Percentiles rank a stretch among this genome's conserved stretches.
Evolutionary conservation across 2,888 invertebrate genomes (phyloP).

Genomic region (Thysanoteuthis rhombus): DNA sequence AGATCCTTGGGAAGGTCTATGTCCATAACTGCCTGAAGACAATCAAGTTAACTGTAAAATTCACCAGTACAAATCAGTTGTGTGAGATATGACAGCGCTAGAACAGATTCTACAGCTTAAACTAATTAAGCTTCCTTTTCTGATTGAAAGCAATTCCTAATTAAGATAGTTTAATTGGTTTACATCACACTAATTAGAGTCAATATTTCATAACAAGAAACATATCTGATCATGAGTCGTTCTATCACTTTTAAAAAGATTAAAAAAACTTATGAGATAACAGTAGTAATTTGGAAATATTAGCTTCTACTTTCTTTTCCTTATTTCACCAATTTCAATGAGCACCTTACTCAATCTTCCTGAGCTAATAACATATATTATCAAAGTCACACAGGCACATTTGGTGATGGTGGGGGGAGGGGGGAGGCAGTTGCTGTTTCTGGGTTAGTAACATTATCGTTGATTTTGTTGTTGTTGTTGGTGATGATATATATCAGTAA

Average conservation of each 20-base stretch:
- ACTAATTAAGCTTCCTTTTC: not conserved
- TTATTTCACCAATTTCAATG: not conserved
- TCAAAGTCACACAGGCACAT: not conserved
- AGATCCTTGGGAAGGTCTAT: no score
- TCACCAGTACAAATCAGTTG: not conserved
- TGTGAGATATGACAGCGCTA: not conserved
- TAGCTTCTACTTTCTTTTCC: no score
- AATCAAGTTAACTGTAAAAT: no score
- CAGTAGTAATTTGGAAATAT: no score
- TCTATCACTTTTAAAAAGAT: not conserved
- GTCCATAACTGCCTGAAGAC: no score
- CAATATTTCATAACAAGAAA: not conserved
- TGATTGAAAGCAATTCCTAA: not conserved
- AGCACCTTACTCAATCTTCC: not conserved
- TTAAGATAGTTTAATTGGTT: not conserved
- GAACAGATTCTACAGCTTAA: not conserved
- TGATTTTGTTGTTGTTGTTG: no score
- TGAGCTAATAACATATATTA: not conserved
- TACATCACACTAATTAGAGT: not conserved
- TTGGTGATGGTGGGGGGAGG: not conserved
- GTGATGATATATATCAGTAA: no score
- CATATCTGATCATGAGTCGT: not conserved
- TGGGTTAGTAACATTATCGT: no score
- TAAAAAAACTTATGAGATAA: no score
- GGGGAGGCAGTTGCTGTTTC: no score